Evolutionary conservation across 2,888 invertebrate genomes (phyloP).

Genomic region (Pristionchus fissidentatus): DNA sequence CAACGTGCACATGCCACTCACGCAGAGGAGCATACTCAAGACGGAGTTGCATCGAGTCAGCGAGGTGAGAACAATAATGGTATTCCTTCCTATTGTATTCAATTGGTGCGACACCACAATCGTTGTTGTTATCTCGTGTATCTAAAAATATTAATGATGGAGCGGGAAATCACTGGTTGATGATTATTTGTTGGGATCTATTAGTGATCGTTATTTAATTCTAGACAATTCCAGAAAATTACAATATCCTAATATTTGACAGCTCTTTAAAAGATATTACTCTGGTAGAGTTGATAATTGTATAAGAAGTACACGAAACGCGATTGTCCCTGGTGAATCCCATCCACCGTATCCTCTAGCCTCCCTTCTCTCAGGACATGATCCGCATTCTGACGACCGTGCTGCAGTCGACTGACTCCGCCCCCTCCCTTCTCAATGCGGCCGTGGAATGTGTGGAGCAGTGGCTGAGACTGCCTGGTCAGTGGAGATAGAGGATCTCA

Average conservation of each 20-base stretch:
- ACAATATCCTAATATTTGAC: too few relatives aligned
- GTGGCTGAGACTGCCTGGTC: slow-evolving; percentile 68
- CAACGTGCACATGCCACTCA: slow-evolving; percentile 64
- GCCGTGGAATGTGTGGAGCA: slow-evolving; percentile 72
- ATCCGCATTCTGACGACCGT: slow-evolving; percentile 63
- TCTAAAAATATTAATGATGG: too few relatives aligned
- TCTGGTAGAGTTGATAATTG: too few relatives aligned
- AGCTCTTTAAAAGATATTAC: too few relatives aligned
- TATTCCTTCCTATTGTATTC: neutral
- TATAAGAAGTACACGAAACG: too few relatives aligned
- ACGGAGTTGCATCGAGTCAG: slow-evolving; percentile 61
- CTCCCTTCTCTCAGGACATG: slow-evolving; percentile 56
- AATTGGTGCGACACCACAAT: too few relatives aligned
- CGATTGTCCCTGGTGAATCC: too few relatives aligned
- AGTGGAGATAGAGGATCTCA: slow-evolving; percentile 22
- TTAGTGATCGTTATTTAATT: too few relatives aligned
- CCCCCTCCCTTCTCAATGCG: slow-evolving; percentile 65
- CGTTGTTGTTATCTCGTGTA: too few relatives aligned
- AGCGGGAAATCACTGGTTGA: neutral
- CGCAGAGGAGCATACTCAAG: slow-evolving; percentile 64
- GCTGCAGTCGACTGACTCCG: slow-evolving; percentile 56
- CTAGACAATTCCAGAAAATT: too few relatives aligned
- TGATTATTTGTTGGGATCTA: neutral
- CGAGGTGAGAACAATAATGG: slow-evolving; percentile 52
- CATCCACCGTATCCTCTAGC: too few relatives aligned